Conservation (phyloP, 1,140 invertebrate species). For the Carcinoscorpius rotundicauda region DNA sequence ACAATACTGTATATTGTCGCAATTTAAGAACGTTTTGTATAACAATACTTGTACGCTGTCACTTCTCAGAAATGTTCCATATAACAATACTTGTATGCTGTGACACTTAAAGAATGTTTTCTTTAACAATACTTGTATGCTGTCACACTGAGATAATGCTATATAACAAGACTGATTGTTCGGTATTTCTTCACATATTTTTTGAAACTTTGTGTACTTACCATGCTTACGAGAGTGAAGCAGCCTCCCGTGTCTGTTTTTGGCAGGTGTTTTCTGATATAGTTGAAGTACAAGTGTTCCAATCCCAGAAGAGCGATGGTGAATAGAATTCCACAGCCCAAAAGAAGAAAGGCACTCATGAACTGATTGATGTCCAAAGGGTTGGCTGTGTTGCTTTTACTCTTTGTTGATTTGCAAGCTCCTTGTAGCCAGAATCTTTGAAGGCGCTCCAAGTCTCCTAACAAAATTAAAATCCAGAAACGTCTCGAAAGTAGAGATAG, state of each 20-base stretch:
- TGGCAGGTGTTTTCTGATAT: constrained; percentile 68
- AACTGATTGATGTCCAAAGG: constrained; percentile 93
- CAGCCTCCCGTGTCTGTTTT: constrained; percentile 57
- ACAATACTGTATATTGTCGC: too few species aligned
- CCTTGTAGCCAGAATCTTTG: constrained; percentile 96
- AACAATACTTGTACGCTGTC: too few species aligned
- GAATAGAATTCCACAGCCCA: constrained; percentile 84
- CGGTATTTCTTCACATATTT: too few species aligned
- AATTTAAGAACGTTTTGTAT: too few species aligned
- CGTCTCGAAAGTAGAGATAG: too few species aligned
- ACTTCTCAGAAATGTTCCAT: too few species aligned
- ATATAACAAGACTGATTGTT: too few species aligned
- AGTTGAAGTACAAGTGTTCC: constrained; percentile 89
- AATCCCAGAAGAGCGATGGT: constrained; percentile 68
- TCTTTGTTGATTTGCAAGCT: constrained; percentile 82
- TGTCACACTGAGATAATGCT: too few species aligned
- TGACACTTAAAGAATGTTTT: too few species aligned
- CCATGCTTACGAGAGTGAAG: constrained; percentile 78
- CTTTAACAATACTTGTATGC: too few species aligned
- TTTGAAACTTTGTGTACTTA: constrained; percentile 31
- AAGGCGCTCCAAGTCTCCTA: constrained; percentile 81
- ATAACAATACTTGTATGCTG: too few species aligned
- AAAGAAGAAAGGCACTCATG: constrained; percentile 88
- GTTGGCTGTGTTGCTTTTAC: constrained; percentile 56
- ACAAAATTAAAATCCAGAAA: too few species aligned